Conservation (phyloP, 2,797 vertebrate genomes). For the Zalophus californianus region DNA sequence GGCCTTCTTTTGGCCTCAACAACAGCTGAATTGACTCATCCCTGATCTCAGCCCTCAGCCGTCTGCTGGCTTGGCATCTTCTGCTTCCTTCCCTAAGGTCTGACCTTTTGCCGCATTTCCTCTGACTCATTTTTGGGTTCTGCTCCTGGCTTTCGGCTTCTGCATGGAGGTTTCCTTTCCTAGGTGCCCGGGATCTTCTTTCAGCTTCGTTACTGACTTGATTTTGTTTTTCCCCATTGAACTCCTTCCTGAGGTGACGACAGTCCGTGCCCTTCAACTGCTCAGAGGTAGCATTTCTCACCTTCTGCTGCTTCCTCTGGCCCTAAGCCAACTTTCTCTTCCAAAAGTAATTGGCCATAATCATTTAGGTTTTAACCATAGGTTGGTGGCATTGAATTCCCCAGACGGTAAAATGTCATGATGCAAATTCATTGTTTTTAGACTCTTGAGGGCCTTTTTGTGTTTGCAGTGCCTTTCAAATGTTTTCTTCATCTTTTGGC, state of each 20-base stretch:
- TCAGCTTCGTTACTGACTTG: background rate
- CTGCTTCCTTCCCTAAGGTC: conserved; percentile 50
- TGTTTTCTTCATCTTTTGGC: background rate
- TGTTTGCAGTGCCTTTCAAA: background rate
- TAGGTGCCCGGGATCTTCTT: background rate
- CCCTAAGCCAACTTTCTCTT: background rate
- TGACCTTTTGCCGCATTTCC: conserved; percentile 75
- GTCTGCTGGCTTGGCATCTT: conserved; percentile 76
- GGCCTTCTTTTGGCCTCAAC: background rate
- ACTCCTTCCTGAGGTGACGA: background rate
- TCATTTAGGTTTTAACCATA: conserved; percentile 6
- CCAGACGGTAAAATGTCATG: background rate
- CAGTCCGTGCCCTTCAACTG: background rate
- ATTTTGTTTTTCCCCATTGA: background rate
- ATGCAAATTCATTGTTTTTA: conserved; percentile 13
- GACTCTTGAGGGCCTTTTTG: background rate
- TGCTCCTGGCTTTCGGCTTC: conserved; percentile 48
- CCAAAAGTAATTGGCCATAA: background rate
- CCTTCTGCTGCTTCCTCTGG: background rate
- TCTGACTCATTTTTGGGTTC: conserved; percentile 76
- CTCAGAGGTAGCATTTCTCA: background rate
- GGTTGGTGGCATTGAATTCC: background rate
- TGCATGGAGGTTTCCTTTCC: conserved; percentile 15
- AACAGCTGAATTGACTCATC: background rate
- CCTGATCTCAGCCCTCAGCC: conserved; percentile 33